Evolutionary conservation across 2,888 invertebrate species (phyloP), one percentile per base, ranked within the genome.

Genomic region (Parnassius smintheus): DNA sequence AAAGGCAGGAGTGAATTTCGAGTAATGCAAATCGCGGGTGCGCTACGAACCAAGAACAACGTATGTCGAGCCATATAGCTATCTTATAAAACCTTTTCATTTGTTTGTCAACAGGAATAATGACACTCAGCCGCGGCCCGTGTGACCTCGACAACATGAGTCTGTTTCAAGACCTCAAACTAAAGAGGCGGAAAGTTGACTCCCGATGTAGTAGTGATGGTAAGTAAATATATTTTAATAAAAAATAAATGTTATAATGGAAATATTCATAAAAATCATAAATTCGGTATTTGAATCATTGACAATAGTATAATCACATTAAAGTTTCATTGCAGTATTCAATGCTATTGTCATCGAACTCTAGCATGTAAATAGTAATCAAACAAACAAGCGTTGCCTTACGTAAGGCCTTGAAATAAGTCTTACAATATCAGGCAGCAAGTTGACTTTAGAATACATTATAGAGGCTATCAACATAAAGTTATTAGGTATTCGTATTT

Each of bases 71-170:
- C 35, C 35, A 35, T 4, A 4, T 35, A 35, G 35, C 35, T 35
- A 35, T 35, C 35, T 7, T 35, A 35, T 35, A 35, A 8, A 18
- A n/a, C 11, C 44, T 66, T 71, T 56, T 50, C 65, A 45, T 13
- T 50, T 64, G 42, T 69, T 89, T 91, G 86, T 85, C 71, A 65
- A 67, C 93, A 97, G 97, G 97, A 97, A 97, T 97, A 96, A 97
- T 97, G 97, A 97, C 97, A 96, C 96, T 97, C 95, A 97, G 97
- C 95, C 96, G 96, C 95, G 96, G 96, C 94, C 96, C 97, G 95
- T 97, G 97, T 94, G 97, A 97, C 95, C 96, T 97, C 94, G 97
- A 97, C 96, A 97, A 97, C 94, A 98, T 98, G 98, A 98, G 98
- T 96, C 96, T 98, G 93, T 98, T 98, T 94, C 98, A 98, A 95